Evolutionary conservation across 2,797 vertebrate genomes (phyloP).

Genomic region (Emys orbicularis): DNA sequence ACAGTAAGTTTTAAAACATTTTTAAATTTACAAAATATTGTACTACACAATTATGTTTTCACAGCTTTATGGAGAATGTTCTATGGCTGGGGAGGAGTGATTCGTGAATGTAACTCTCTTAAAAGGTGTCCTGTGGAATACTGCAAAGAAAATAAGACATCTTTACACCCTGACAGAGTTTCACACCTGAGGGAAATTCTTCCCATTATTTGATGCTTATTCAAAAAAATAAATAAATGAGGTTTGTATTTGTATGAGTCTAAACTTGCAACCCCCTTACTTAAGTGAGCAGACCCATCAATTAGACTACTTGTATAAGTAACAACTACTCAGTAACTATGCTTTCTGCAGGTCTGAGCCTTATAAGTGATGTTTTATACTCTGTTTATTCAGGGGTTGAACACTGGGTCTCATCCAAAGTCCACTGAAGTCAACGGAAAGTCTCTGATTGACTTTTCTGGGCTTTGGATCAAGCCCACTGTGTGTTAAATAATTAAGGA

Average conservation of each 20-base stretch:
- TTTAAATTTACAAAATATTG: constrained; percentile 73
- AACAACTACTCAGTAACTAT: not conserved
- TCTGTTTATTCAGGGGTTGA: constrained; percentile 30
- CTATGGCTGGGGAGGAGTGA: constrained; percentile 6
- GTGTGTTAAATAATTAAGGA: not conserved
- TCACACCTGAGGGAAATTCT: not conserved
- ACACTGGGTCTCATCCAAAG: not conserved
- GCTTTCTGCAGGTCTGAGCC: not conserved
- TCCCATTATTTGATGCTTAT: not conserved
- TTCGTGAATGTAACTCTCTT: constrained; percentile 42
- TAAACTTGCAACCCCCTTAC: not conserved
- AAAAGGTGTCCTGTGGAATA: constrained; percentile 44
- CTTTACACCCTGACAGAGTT: constrained; percentile 7
- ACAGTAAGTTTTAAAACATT: constrained; percentile 72
- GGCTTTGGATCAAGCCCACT: not conserved
- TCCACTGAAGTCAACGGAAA: not conserved
- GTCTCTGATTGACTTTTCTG: not conserved
- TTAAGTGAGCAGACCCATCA: not conserved
- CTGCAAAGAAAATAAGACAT: not conserved
- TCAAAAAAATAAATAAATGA: not conserved
- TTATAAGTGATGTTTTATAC: not conserved
- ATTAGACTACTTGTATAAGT: not conserved
- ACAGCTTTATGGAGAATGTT: constrained; percentile 66
- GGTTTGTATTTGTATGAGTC: not conserved
- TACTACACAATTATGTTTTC: constrained; percentile 75